Evolutionary conservation across 2,888 invertebrate genomes (phyloP).

Genomic region (Acanthosepion esculentum): DNA sequence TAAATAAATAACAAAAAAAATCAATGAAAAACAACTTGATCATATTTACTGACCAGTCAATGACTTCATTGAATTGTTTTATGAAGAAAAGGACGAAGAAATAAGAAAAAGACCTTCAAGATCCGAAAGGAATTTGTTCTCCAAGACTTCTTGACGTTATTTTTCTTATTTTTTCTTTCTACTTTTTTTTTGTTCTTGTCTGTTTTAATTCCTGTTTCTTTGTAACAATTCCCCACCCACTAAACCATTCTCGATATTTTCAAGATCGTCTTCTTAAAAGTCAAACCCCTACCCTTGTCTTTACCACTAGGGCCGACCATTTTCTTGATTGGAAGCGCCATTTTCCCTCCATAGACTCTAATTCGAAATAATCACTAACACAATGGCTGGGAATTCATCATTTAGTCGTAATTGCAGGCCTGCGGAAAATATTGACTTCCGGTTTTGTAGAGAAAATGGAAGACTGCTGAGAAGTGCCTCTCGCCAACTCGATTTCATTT

Average conservation of each 20-base stretch:
- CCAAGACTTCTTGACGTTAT: neutral
- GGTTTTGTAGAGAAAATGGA: conserved; percentile 20
- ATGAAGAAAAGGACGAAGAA: neutral
- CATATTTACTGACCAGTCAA: neutral
- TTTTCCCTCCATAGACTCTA: neutral
- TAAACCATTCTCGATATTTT: neutral
- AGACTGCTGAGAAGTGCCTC: conserved; percentile 18
- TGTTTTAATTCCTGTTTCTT: neutral
- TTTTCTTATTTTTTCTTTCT: neutral
- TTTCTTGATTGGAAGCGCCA: neutral
- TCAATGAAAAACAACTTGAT: neutral
- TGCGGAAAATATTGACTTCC: conserved; percentile 16
- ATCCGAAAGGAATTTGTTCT: neutral
- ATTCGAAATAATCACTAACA: neutral
- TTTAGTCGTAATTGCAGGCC: conserved; percentile 33
- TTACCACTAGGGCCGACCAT: conserved; percentile 3
- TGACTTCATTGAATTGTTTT: neutral
- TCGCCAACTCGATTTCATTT: neutral
- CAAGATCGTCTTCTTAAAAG: too few relatives aligned
- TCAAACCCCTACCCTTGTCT: neutral
- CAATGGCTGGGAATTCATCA: neutral
- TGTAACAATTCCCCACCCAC: neutral
- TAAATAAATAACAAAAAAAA: neutral
- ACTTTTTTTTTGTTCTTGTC: neutral
- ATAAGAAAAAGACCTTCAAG: neutral